Percentiles rank a stretch among this genome's conserved stretches.
phyloP scores from a whole-genome alignment of 37 sponge, comb jelly and placozoan genomes.

The Ephydatia muelleri region DNA sequence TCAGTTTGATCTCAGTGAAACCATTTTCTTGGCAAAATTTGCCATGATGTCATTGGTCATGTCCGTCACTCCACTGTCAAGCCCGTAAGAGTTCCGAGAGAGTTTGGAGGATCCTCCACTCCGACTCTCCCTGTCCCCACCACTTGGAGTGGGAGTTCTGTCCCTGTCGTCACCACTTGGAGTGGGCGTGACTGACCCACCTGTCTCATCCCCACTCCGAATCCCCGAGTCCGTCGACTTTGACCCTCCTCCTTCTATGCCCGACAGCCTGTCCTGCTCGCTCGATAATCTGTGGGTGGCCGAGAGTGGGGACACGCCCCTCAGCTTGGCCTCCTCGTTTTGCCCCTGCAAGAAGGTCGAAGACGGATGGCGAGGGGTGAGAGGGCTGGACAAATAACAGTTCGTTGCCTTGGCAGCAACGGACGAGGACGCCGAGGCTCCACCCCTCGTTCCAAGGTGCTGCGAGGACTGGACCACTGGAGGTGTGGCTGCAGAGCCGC shows the following conservation, averaged over 20 bases:
- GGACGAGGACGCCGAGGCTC: too few relatives aligned
- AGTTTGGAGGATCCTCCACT: background rate
- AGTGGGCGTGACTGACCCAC: background rate
- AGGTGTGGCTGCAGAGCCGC: too few relatives aligned
- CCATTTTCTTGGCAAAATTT: conserved; percentile 20
- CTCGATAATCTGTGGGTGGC: background rate
- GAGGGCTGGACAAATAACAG: too few relatives aligned
- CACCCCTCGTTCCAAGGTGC: too few relatives aligned
- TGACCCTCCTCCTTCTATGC: background rate
- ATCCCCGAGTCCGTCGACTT: conserved; percentile 64
- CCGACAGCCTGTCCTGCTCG: background rate
- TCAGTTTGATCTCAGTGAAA: too few relatives aligned
- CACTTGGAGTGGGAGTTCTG: background rate
- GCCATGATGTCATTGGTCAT: conserved; percentile 36
- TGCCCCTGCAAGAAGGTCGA: background rate
- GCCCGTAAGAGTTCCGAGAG: background rate
- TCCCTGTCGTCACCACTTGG: background rate
- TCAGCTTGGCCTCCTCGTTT: conserved; percentile 7
- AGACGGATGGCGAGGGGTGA: too few relatives aligned
- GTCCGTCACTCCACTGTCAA: conserved; percentile 14
- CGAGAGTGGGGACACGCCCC: background rate
- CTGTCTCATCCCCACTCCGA: conserved; percentile 53
- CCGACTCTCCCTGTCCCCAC: background rate
- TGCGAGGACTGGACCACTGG: too few relatives aligned
- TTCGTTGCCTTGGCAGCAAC: too few relatives aligned